Evolutionary conservation across 2,797 vertebrate species (phyloP).

Genomic region (Hozukius guyotensis): DNA sequence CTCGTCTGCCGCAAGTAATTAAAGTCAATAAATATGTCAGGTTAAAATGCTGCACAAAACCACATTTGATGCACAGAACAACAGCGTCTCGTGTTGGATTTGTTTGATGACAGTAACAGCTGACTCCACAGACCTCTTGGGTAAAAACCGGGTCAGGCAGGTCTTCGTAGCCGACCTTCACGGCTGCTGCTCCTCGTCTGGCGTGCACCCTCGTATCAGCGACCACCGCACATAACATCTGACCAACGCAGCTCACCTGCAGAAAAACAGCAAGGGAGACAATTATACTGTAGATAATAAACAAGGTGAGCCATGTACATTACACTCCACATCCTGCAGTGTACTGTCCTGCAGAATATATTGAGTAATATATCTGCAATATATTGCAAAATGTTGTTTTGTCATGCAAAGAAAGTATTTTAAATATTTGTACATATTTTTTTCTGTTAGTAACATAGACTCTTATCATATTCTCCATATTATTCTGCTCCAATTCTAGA

Average conservation of each 20-base stretch:
- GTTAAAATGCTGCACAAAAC: not conserved
- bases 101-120: not conserved
- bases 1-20: not conserved
- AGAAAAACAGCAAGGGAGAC: not conserved
- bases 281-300: not conserved
- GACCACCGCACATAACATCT: slow-evolving; percentile 78
- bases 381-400: not conserved
- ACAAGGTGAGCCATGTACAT: too few species aligned
- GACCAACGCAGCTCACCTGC: slow-evolving; percentile 83
- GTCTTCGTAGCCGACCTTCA: slow-evolving; percentile 80
- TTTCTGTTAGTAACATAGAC: not conserved
- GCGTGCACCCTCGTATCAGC: slow-evolving; percentile 78
- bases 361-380: not conserved
- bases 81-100: not conserved
- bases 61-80: not conserved
- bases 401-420: not conserved
- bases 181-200: slow-evolving; percentile 68
- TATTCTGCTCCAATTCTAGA: too few species aligned
- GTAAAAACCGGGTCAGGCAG: slow-evolving; percentile 77
- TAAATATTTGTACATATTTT: not conserved
- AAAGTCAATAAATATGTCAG: not conserved
- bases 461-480: too few species aligned
- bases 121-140: slow-evolving; percentile 64
- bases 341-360: not conserved
- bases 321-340: not conserved